Base-by-base conservation (phyloP, 1,140 invertebrate species). In the Drosophila azteca region DNA sequence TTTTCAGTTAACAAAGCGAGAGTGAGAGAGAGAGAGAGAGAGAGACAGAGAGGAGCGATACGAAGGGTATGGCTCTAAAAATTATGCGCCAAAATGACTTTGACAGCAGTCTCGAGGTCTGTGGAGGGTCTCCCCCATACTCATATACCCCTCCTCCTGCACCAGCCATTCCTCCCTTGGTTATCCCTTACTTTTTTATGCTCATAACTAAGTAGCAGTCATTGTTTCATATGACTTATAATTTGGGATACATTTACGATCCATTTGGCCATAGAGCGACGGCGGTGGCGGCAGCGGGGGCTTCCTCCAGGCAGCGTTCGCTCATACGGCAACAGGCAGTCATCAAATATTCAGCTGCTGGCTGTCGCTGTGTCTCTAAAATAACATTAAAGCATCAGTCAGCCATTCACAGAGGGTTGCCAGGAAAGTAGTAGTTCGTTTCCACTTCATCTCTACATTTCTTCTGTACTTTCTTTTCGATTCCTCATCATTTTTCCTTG, bases 31-130 rank as follows among this genome's bases (percentile, higher is more conserved):
- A 31, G 49, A 24, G 7, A n/a, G n/a, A 20, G 29, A 31, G 45
- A 31, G 24, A 3, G 22, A 3, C 15, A 6, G 8, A 15, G 15
- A 13, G 29, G 9, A 20, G 17, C 35, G 39, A 22, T n/a, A 55
- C 24, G 52, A 41, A 46, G 50, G 49, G 55, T 43, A 62, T 64
- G 76, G 83, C 57, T 79, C 78, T 87, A 79, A 88, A 88, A 87
- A 88, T 78, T 82, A 83, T 83, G 79, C 79, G 79, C 69, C 75
- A 69, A 83, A 83, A 84, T 79, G 80, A 79, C 75, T 83, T 79
- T 83, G 79, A 84, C 80, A 84, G 79, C 79, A 79, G 75, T 76
- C 66, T 48, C 66, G 67, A 31, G 17, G 17, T 20, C 57, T 58
- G 54, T 49, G 55, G 29, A 57, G 22, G 41, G 51, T 39, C 35